Base-by-base conservation (phyloP, 2,113 vertebrate species). In the Falco punctatus region DNA sequence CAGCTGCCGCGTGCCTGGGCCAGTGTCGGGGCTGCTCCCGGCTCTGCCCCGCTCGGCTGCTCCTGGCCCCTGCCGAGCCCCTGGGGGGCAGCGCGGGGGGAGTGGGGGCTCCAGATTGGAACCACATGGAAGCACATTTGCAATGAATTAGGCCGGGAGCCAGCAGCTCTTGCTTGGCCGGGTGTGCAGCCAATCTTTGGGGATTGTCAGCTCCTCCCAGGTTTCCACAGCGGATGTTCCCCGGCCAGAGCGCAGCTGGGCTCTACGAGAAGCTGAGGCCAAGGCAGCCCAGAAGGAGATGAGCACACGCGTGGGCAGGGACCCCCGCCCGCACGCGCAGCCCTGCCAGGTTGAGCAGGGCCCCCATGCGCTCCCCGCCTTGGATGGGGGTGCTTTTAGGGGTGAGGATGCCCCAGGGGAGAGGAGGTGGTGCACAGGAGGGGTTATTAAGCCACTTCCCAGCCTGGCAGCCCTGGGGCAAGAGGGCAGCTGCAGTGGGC, bases 181-280 rank as follows among this genome's bases (percentile, higher is more conserved):
- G 90, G 59, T 96, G 97, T 72, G 93, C 78, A 97, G 96, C 90
- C 96, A 94, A 92, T 97, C 98, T 98, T 97, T 58, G 91, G 98
- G 97, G 97, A 98, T 97, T 97, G 96, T 97, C 97, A 97, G 96
- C 97, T 97, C 97, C 98, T 97, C 98, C 98, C 96, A 93, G 89
- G 91, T 97, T 98, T 98, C 98, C 98, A 98, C 98, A 98, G 99
- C 98, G 98, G 99, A 99, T 99, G 99, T 99, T 99, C 98, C 98
- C 98, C 82, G 98, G 98, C 98, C 97, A 82, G 97, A 98, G 97
- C 64, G 71, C 99, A 99, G 99, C 99, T 99, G 99, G 98, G 98
- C 98, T 98, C 97, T 97, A 98, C 73, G 95, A 98, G 92, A 97
- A 98, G 98, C 98, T 94, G 35, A 92, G 86, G 98, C 98, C 98